Evolutionary conservation across 2,888 invertebrate genomes (phyloP).

Genomic region (Caenorhabditis sp.): DNA sequence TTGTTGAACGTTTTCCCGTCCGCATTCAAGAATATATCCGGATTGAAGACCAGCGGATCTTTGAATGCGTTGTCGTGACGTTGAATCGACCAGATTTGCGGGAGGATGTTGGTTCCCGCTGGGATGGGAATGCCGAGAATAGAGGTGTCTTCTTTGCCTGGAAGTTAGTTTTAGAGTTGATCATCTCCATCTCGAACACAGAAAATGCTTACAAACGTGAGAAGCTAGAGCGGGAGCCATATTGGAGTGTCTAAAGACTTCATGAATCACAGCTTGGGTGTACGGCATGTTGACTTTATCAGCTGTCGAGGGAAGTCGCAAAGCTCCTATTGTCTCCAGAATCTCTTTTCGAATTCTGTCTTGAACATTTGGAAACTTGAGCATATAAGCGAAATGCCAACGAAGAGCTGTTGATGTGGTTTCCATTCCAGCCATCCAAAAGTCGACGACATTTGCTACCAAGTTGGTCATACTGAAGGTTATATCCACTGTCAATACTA

Average conservation of each 20-base stretch:
- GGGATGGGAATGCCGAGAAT: constrained; percentile 47
- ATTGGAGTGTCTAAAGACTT: constrained; percentile 65
- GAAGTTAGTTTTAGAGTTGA: too few species aligned
- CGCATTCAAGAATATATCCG: constrained; percentile 67
- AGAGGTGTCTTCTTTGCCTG: constrained; percentile 48
- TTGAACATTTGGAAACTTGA: constrained; percentile 69
- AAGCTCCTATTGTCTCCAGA: constrained; percentile 51
- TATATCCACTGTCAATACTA: too few species aligned
- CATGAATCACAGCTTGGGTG: constrained; percentile 61
- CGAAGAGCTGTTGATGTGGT: constrained; percentile 71
- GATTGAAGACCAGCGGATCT: constrained; percentile 64
- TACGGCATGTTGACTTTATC: constrained; percentile 67
- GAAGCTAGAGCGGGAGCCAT: constrained; percentile 58
- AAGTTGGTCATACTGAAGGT: constrained; percentile 46
- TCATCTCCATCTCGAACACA: too few species aligned
- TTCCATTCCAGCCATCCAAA: constrained; percentile 76
- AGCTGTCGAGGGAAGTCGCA: constrained; percentile 54
- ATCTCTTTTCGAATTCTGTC: constrained; percentile 68
- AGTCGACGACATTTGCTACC: constrained; percentile 57
- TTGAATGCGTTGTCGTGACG: constrained; percentile 62
- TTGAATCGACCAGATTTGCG: constrained; percentile 65
- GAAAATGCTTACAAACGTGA: constrained; percentile 23
- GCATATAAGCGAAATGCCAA: constrained; percentile 69
- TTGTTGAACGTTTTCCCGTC: constrained; percentile 69
- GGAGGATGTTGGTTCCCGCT: constrained; percentile 39